Evolutionary conservation across 2,888 invertebrate species (phyloP).

Genomic region (Eupeodes latifasciatus): DNA sequence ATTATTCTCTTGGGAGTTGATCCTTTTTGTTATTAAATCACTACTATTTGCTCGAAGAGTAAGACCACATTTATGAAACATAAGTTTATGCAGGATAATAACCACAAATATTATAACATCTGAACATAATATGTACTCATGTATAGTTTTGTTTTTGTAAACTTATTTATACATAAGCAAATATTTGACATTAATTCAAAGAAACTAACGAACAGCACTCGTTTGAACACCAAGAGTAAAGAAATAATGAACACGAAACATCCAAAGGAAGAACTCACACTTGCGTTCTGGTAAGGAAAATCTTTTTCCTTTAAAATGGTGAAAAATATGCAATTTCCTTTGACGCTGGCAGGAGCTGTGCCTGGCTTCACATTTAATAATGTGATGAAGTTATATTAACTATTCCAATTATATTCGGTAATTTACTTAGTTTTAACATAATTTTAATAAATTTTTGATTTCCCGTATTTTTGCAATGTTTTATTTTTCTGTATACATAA

Average conservation of each 20-base stretch:
- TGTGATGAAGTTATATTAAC: not conserved
- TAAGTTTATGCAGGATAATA: constrained; percentile 25
- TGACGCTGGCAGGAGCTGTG: not conserved
- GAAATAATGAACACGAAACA: constrained; percentile 14
- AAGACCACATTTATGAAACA: constrained; percentile 16
- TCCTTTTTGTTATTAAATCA: constrained; percentile 30
- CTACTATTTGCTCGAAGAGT: constrained; percentile 21
- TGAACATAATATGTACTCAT: constrained; percentile 24
- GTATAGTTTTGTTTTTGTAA: constrained; percentile 15
- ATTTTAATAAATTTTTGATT: not conserved
- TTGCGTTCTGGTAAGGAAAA: constrained; percentile 24
- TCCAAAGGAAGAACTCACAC: constrained; percentile 25
- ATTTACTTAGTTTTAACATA: not conserved
- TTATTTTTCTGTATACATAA: not conserved
- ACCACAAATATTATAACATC: constrained; percentile 29
- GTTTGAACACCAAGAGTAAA: constrained; percentile 24
- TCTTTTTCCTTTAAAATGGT: constrained; percentile 10
- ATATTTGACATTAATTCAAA: constrained; percentile 55
- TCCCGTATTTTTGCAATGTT: not conserved
- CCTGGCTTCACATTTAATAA: not conserved
- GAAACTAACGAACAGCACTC: constrained; percentile 41
- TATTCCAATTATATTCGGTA: not conserved
- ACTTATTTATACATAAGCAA: constrained; percentile 49
- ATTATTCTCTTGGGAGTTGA: constrained; percentile 50
- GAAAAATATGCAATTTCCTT: constrained; percentile 8